These are phyloP conservation scores for Apamea monoglypha DNA, from an alignment of 2,888 invertebrate species.

Conservation along the genomic window DNA sequence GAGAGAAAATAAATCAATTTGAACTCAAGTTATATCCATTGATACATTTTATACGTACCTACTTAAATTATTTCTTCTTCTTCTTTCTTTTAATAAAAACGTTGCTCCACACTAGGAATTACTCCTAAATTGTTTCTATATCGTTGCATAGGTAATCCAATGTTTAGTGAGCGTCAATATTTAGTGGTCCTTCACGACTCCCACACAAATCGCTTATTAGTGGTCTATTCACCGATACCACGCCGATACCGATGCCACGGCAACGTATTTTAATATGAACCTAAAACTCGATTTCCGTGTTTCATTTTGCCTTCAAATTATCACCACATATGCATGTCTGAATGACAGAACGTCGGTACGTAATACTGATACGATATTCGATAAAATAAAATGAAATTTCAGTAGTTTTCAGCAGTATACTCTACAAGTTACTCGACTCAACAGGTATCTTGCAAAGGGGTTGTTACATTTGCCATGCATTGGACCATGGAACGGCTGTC, in stretches of 20 bases:
- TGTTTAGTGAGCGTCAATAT: constrained; percentile 2
- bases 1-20: not conserved
- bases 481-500: not conserved
- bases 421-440: not conserved
- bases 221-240: constrained; percentile 1
- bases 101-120: too few species aligned
- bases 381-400: not conserved
- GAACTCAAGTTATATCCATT: too few species aligned
- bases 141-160: not conserved
- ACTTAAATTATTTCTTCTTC: not conserved
- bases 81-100: too few species aligned
- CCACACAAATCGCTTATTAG: constrained; percentile 20
- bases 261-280: constrained; percentile 6
- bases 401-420: not conserved
- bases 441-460: not conserved
- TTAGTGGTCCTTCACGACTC: constrained; percentile 18
- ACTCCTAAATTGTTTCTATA: not conserved
- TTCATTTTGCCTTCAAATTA: constrained; percentile 8
- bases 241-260: not conserved
- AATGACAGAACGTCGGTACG: not conserved
- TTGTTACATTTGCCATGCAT: not conserved
- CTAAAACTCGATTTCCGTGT: constrained; percentile 16
- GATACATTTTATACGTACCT: not conserved
- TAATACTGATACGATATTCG: not conserved
- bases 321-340: constrained; percentile 9